Evolutionary conservation across 2,888 invertebrate genomes (phyloP), one percentile per base, ranked within the genome.

Genomic region (Galerucella pusilla): DNA sequence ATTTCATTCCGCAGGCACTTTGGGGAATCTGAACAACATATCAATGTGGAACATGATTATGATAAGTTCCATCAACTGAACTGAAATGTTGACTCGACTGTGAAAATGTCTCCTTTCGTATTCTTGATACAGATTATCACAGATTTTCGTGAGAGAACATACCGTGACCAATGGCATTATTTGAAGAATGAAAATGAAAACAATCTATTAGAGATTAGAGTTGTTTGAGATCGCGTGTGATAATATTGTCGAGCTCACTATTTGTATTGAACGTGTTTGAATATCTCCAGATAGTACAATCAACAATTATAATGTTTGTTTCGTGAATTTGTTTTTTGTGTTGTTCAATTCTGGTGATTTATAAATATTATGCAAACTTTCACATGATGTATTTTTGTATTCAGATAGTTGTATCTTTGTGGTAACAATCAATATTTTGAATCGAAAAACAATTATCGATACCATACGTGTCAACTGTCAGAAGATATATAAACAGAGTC

Each of bases 141-240:
- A 60, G 5, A 60, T 60, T 11, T 60, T 28, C 60, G 60, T 60
- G 25, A 59, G 2, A 12, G 59, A 11, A 59, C 20, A 28, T 60
- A 60, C 60, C 60, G 60, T 60, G 60, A 60, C 60, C 25, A 20
- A 28, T 11, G 7, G 12, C 20, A 60, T 60, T 28, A 28, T 60
- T 60, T 60, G 60, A 20, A 60, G 60, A 4, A 60, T 60, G 14
- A 25, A 60, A 60, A 60, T 60, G 60, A 60, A 60, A 60, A 60
- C 28, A 25, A 28, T 28, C 60, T 6, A 60, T 60, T 60, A 14
- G 60, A 14, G n/a, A 60, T 60, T 60, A 14, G 60, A 14, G n/a
- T 59, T 59, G 59, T 35, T 59, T 9, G 28, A 28, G 60, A 60
- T 60, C 60, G 60, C 60, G 60, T 60, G 60, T 28, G 60, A 60